These are phyloP conservation scores for Phanerotoma sp. DNA, from an alignment of 2,888 invertebrate species.

Conservation along the genomic window DNA sequence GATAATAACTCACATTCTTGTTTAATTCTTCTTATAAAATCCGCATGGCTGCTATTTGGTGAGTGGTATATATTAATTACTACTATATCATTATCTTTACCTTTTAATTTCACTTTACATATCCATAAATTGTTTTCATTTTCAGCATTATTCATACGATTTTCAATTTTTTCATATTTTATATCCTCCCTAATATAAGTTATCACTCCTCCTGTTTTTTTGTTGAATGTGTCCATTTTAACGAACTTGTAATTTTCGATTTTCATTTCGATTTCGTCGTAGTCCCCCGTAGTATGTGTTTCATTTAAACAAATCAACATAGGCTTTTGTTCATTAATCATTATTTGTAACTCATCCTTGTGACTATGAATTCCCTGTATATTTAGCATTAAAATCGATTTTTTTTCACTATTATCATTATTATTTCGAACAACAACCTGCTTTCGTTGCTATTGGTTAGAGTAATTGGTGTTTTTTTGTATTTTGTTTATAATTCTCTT, in stretches of 20 bases:
- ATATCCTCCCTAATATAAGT: background rate
- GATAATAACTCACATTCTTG: no score
- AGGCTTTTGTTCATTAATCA: background rate
- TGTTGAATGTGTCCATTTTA: background rate
- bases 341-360: conserved; percentile 5
- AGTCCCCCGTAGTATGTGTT: background rate
- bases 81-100: no score
- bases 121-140: background rate
- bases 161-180: background rate
- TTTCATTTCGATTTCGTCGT: background rate
- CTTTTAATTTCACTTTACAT: no score
- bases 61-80: no score
- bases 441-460: conserved; percentile 22
- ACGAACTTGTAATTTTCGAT: conserved; percentile 1
- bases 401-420: background rate
- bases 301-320: background rate
- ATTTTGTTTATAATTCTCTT: conserved; percentile 8
- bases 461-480: conserved; percentile 13
- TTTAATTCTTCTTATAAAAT: no score
- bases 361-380: conserved; percentile 3
- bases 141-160: background rate
- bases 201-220: conserved; percentile 8
- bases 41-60: no score
- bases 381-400: conserved; percentile 9
- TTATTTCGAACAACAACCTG: background rate